Base-by-base conservation (phyloP, 64 coral and sea anemone species). In the Porites lutea region DNA sequence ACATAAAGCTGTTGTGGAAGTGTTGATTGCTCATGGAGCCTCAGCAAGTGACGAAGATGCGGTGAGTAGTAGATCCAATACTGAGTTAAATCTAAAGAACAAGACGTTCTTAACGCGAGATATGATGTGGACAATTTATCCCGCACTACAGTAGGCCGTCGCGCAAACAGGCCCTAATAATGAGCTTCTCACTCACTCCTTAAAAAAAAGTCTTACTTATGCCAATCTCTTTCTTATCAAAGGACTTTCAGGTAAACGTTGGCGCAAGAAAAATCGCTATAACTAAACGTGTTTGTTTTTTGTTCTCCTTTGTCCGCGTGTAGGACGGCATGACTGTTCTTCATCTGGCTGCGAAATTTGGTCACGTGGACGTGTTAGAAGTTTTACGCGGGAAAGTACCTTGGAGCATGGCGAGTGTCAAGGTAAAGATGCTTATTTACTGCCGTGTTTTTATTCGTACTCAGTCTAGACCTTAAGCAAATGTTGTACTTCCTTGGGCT, bases 351-450 rank as follows among this genome's bases (percentile, higher is more conserved):
- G 95, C 95, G 15, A 97, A 89, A 44, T 94, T 91, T 45, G 95
- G 95, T 84, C 95, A 97, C 78, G 92, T 97, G 69, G 95, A 94
- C 47, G 92, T 97, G 19, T 62, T 97, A 44, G 95, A 97, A 51
- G 95, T 97, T 5, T 82, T 97, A 27, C 92, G 95, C n/a, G 95
- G 95, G 1, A 97, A 97, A 76, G 95, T 97, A 9, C 95, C 95
- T 61, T 97, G 95, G 95, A 97, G 92, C 70, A 97, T 97, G 95
- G 95, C 95, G 22, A 94, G 95, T 68, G 95, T 97, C 21, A 97
- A 94, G 92, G 95, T 97, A 54, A 14, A 54, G 15, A 52, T 19
- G 44, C 49, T 48, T n/a, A 13, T 75, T 52, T 43, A 45, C 63
- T 11, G 7, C 19, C 78, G 5, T 27, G n/a, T 5, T 48, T 16